A percentile compares a stretch with the other conserved stretches of the same genome.
phyloP scores from a whole-genome alignment of 2,888 invertebrate genomes.

The Cheiracanthium punctorium region DNA sequence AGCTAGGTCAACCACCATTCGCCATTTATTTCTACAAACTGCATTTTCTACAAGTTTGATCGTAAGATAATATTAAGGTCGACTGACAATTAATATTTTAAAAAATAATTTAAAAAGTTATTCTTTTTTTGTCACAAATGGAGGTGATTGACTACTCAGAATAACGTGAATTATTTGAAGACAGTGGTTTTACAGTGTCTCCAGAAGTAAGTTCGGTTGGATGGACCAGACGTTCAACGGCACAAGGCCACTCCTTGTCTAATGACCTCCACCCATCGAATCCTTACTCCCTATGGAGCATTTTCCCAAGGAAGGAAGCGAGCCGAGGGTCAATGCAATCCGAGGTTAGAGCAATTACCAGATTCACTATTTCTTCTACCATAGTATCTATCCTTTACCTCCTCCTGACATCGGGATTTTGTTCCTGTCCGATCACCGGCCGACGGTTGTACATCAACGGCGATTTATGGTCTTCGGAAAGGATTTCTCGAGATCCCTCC shows the following conservation, averaged over 20 bases:
- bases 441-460: slow-evolving; percentile 52
- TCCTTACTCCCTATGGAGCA: not conserved
- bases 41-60: too few species aligned
- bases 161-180: too few species aligned
- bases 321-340: not conserved
- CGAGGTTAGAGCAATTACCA: slow-evolving; percentile 6
- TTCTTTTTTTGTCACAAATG: too few species aligned
- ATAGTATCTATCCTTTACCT: slow-evolving; percentile 10
- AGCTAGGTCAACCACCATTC: too few species aligned
- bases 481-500: slow-evolving; percentile 1
- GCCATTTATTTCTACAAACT: too few species aligned
- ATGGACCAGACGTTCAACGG: too few species aligned
- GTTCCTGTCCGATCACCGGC: slow-evolving; percentile 50
- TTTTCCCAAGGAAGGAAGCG: slow-evolving; percentile 4
- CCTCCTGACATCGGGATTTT: slow-evolving; percentile 57
- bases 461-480: slow-evolving; percentile 50
- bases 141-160: too few species aligned
- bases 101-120: too few species aligned
- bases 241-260: not conserved
- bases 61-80: too few species aligned
- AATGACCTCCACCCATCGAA: slow-evolving; percentile 7
- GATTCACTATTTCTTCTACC: not conserved
- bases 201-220: too few species aligned
- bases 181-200: too few species aligned
- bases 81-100: too few species aligned